Base-by-base conservation (phyloP, 2,888 invertebrate species). In the Hyposoter didymator region DNA sequence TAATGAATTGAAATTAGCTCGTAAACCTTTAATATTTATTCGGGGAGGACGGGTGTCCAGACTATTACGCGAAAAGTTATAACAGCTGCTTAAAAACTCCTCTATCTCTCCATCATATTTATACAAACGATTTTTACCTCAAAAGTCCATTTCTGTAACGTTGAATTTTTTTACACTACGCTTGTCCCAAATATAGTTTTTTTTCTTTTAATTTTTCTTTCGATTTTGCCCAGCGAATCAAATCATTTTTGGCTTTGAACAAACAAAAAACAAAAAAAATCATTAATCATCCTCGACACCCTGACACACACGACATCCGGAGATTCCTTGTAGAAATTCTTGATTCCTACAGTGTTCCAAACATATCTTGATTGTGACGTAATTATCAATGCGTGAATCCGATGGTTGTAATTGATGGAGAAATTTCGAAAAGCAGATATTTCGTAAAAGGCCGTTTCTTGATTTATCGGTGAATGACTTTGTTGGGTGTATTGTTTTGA, bases 1-100 rank as follows among this genome's bases (percentile, higher is more conserved):
- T 52, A 49, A 76, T 72, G 64, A 7, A 76, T 82, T 55, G 32
- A 7, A 66, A 14, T 72, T 76, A 78, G 64, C 45, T 10, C 5
- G 22, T 73, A 32, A 14, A 73, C n/a, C 73, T 52, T 43, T 32
- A 39, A 62, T 70, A 19, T 70, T 52, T 49, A 7, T 45, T 39
- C 7, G 45, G 10, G 7, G n/a, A 39, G 4, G 28, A 43, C 22
- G n/a, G 19, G 8, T 39, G 35, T 35, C 22, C n/a, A 32, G 49
- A 32, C 49, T 47, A 52, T 14, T 55, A 19, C 49, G 19, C 35
- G 39, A 72, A 43, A 19, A 59, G 22, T 69, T 8, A 3, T 59
- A 28, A 59, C n/a, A 17, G 69, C 45, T 17, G 17, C 28, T 47
- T 69, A 19, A 12, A 55, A 69, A 59, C 8, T 76, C 49, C 19